Evolutionary conservation across 2,888 invertebrate genomes (phyloP).

Genomic region (Mythimna vitellina): DNA sequence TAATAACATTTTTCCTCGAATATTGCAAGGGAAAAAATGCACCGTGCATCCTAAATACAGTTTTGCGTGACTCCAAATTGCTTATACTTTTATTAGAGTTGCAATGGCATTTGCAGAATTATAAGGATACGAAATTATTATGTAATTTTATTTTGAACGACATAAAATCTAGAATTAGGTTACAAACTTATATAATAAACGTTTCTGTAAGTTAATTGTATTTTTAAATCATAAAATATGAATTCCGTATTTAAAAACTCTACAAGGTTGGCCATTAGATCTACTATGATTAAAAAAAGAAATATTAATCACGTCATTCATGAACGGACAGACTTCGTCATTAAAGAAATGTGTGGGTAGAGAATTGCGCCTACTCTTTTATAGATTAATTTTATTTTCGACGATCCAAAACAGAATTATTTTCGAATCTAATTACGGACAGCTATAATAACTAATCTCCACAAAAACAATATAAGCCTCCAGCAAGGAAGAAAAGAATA

Average conservation of each 20-base stretch:
- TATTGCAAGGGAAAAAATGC: constrained; percentile 74
- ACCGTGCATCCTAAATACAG: constrained; percentile 79
- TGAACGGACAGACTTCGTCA: neutral
- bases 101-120: constrained; percentile 71
- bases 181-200: constrained; percentile 3
- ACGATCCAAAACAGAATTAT: neutral
- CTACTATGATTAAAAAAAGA: neutral
- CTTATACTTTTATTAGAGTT: constrained; percentile 74
- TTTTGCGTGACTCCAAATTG: constrained; percentile 84
- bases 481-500: neutral
- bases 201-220: neutral
- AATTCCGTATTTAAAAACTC: neutral
- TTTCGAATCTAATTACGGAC: neutral
- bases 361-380: too few relatives aligned
- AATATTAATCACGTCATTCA: neutral
- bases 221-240: neutral
- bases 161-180: constrained; percentile 13
- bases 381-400: neutral
- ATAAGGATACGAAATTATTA: constrained; percentile 60
- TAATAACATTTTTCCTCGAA: constrained; percentile 80
- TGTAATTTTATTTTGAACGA: constrained; percentile 42
- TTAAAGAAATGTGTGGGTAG: neutral
- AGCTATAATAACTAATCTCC: neutral
- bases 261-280: fast-evolving
- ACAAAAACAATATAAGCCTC: neutral